Conservation (phyloP, 2,113 vertebrate species). For the Poeciliopsis prolifica region DNA sequence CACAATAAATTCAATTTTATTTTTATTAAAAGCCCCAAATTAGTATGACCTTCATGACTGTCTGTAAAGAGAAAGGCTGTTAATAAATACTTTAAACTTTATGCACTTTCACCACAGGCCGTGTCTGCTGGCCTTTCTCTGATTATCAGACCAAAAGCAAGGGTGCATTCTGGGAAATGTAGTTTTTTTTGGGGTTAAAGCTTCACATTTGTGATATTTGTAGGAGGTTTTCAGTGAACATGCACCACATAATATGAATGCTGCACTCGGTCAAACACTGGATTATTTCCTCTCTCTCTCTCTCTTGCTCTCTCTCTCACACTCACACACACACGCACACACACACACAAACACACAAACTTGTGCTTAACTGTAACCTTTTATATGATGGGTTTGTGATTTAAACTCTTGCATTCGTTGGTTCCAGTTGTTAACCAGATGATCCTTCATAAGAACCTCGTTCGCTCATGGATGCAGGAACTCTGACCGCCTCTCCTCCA, state of each 20-base stretch:
- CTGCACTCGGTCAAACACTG: slow-evolving; percentile 55
- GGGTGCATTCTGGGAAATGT: not conserved
- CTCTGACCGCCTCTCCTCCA: slow-evolving; percentile 26
- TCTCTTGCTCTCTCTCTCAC: too few species aligned
- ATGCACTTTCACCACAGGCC: slow-evolving; percentile 48
- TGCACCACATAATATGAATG: slow-evolving; percentile 53
- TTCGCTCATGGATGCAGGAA: slow-evolving; percentile 12
- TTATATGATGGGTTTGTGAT: slow-evolving; percentile 8
- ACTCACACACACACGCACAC: too few species aligned
- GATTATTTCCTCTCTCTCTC: slow-evolving; percentile 30
- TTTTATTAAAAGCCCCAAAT: not conserved
- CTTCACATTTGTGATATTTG: slow-evolving; percentile 16
- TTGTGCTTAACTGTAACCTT: slow-evolving; percentile 42
- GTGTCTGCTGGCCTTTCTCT: slow-evolving; percentile 11
- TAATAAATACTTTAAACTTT: slow-evolving; percentile 12
- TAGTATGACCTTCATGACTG: not conserved
- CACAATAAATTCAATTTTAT: not conserved
- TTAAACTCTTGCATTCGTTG: not conserved
- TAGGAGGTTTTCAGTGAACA: slow-evolving; percentile 34
- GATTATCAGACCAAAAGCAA: not conserved
- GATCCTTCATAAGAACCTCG: slow-evolving; percentile 6
- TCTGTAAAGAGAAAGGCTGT: slow-evolving; percentile 12
- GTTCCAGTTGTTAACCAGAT: slow-evolving; percentile 19
- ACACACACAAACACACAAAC: too few species aligned
- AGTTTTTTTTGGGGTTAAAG: not conserved